A percentile compares a stretch with the other conserved stretches of the same genome.
phyloP scores from a whole-genome alignment of 2,888 invertebrate genomes.

The Drosophila neonasuta region DNA sequence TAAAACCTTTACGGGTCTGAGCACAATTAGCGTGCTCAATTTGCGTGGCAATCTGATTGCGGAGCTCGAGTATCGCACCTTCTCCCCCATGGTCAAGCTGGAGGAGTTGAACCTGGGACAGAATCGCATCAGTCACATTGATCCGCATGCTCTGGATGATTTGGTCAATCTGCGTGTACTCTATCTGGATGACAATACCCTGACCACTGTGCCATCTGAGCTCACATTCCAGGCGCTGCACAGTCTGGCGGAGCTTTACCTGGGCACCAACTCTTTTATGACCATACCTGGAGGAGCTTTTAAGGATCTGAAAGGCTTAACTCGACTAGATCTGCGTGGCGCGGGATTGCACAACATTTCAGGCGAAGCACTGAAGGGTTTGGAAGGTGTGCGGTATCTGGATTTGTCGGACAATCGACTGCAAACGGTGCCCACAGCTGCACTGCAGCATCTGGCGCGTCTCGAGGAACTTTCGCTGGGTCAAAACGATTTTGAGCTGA shows the following conservation, averaged over 20 bases:
- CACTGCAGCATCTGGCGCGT: constrained; percentile 87
- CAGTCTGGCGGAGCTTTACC: constrained; percentile 91
- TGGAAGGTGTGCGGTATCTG: constrained; percentile 87
- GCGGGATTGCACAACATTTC: constrained; percentile 91
- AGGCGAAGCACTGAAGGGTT: constrained; percentile 88
- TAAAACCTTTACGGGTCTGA: constrained; percentile 90
- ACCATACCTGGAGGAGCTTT: constrained; percentile 90
- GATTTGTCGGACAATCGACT: constrained; percentile 92
- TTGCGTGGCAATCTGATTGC: constrained; percentile 91
- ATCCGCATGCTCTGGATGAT: constrained; percentile 89
- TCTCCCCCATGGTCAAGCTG: constrained; percentile 88
- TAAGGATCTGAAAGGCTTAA: constrained; percentile 88
- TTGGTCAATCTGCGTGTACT: constrained; percentile 89
- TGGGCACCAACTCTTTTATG: constrained; percentile 92
- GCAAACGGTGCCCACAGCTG: constrained; percentile 88
- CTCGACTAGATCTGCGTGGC: constrained; percentile 90
- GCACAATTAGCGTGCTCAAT: constrained; percentile 90
- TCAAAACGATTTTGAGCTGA: constrained; percentile 89
- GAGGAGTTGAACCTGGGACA: constrained; percentile 93
- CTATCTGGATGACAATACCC: constrained; percentile 92
- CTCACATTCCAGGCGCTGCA: constrained; percentile 87
- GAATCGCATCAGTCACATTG: constrained; percentile 91
- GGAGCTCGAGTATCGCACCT: constrained; percentile 89
- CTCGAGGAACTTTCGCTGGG: constrained; percentile 92
- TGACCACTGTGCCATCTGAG: constrained; percentile 89